Evolutionary conservation across 1,140 invertebrate genomes (phyloP), one percentile per base, ranked within the genome.

Genomic region (Limonius californicus): DNA sequence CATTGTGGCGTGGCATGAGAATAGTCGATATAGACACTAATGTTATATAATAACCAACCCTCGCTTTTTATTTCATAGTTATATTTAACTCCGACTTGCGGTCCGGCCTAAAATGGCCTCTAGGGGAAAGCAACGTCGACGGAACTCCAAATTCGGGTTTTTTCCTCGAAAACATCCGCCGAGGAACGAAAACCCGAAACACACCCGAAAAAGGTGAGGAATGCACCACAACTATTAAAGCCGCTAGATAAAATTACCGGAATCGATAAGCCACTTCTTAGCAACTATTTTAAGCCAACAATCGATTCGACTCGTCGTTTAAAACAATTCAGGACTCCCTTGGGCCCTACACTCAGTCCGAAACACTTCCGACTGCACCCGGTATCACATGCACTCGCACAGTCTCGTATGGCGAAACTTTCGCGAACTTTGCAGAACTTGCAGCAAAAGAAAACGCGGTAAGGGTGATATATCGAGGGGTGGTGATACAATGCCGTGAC

Each of bases 381-480:
- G 42, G 42, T 45, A 45, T 45, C 42, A 45, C 42, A 45, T 45
- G 42, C 42, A 45, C 42, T n/a, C 42, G 42, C 2, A 15, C 42
- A n/a, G 42, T 27, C 42, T 6, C n/a, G 42, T 45, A 45, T 18
- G 12, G 14, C n/a, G 16, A 45, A 45, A 45, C n/a, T 45, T 45
- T 45, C 42, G 42, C 42, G 42, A 45, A 45, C 3, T 45, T 45
- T 45, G 42, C 42, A n/a, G n/a, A 45, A 45, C 42, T 45, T 45
- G 42, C 42, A 45, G 12, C 4, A 3, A 45, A 45, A 45, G 12
- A n/a, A 18, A 45, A 18, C 3, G 42, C 42, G 42, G 16, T 45
- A n/a, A 18, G 42, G 42, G 42, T 45, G 42, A 45, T 45, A 45
- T 45, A 45, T 45, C 42, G 42, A 45, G 42, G 42, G 42, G 42